Percentiles rank a stretch among this genome's conserved stretches.
Evolutionary conservation across 2,797 vertebrate species (phyloP).

Genomic region (Loriculus beryllinus): DNA sequence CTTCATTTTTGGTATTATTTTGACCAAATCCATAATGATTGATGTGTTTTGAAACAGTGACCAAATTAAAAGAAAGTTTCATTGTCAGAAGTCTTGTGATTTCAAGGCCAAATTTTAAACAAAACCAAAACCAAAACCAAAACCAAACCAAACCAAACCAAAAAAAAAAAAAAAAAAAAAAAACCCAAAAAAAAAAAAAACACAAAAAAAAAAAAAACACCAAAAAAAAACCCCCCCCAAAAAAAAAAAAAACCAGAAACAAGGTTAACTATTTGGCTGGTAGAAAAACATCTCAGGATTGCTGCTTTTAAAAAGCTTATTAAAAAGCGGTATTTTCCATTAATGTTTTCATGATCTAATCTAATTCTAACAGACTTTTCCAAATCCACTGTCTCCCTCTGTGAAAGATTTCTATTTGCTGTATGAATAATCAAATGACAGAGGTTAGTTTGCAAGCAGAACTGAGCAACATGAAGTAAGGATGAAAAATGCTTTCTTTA

Average conservation of each 20-base stretch:
- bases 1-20: not conserved
- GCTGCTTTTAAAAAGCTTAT: not conserved
- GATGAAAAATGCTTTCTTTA: not conserved
- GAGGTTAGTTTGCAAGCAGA: not conserved
- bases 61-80: not conserved
- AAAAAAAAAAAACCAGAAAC: rapidly evolving
- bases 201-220: no score
- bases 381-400: not conserved
- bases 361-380: not conserved
- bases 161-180: no score
- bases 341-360: not conserved
- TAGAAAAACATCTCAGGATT: not conserved
- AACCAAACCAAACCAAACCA: no score
- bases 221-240: no score
- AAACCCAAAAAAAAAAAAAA: no score
- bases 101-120: no score
- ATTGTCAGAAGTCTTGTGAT: not conserved
- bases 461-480: not conserved
- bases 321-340: not conserved
- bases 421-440: not conserved
- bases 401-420: not conserved
- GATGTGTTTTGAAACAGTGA: not conserved
- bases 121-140: no score
- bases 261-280: not conserved
- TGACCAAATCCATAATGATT: rapidly evolving